These are phyloP conservation scores for Mellivora capensis DNA, from an alignment of 2,113 vertebrate species.

Conservation along the genomic window DNA sequence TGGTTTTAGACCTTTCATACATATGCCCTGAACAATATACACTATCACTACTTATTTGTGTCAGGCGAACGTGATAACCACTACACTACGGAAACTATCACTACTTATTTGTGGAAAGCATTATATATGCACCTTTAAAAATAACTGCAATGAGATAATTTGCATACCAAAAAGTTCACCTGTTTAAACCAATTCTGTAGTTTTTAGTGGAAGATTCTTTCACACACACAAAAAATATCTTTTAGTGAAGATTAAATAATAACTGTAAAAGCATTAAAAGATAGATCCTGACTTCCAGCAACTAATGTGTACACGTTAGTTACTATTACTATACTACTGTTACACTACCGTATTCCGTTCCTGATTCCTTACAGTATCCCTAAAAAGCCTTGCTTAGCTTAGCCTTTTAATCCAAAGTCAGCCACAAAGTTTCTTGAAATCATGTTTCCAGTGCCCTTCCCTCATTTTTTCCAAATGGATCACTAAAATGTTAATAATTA, in stretches of 20 bases:
- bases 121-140: background rate
- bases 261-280: background rate
- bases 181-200: constrained; percentile 22
- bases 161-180: background rate
- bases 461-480: background rate
- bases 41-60: background rate
- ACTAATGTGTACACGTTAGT: background rate
- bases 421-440: background rate
- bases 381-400: background rate
- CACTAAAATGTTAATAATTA: background rate
- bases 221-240: background rate
- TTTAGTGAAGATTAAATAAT: constrained; percentile 18
- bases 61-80: too few species aligned
- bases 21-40: background rate
- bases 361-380: constrained; percentile 12
- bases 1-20: background rate
- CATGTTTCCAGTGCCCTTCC: background rate
- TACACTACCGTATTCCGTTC: background rate
- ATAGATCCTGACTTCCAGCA: background rate
- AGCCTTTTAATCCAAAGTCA: constrained; percentile 11
- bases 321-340: background rate
- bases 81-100: too few species aligned
- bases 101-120: background rate
- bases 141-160: background rate
- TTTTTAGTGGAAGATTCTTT: background rate